Evolutionary conservation across 2,113 vertebrate species (phyloP).

Genomic region (Helogale parvula): DNA sequence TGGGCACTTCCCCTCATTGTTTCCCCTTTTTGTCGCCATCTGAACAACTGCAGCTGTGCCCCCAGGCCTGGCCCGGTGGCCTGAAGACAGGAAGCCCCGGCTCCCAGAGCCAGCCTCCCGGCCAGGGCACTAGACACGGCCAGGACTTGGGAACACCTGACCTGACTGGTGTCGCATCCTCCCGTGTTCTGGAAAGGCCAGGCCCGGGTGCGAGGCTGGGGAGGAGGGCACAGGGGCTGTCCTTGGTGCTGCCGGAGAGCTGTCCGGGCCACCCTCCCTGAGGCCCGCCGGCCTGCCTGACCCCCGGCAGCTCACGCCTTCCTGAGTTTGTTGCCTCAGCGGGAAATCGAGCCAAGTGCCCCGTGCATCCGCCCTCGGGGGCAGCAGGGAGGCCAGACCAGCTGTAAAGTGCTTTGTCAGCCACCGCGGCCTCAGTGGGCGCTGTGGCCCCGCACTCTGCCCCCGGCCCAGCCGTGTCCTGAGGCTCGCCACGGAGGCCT

Average conservation of each 20-base stretch:
- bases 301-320: background rate
- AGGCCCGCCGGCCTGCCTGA: background rate
- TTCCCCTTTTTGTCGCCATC: background rate
- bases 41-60: background rate
- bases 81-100: background rate
- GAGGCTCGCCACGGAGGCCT: fast-evolving
- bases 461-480: background rate
- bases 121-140: background rate
- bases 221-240: background rate
- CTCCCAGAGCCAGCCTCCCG: background rate
- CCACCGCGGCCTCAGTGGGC: background rate
- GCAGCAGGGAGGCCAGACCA: background rate
- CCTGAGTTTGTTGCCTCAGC: background rate
- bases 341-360: background rate
- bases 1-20: background rate
- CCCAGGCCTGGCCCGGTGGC: background rate
- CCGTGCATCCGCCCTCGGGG: fast-evolving
- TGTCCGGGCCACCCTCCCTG: background rate
- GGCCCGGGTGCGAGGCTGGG: background rate
- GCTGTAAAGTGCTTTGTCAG: background rate
- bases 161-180: background rate
- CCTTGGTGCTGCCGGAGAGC: background rate
- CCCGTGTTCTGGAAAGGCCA: background rate
- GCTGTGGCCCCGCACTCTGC: background rate
- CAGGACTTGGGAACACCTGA: background rate